Base-by-base conservation (phyloP, 2,113 vertebrate species). In the Natator depressus region DNA sequence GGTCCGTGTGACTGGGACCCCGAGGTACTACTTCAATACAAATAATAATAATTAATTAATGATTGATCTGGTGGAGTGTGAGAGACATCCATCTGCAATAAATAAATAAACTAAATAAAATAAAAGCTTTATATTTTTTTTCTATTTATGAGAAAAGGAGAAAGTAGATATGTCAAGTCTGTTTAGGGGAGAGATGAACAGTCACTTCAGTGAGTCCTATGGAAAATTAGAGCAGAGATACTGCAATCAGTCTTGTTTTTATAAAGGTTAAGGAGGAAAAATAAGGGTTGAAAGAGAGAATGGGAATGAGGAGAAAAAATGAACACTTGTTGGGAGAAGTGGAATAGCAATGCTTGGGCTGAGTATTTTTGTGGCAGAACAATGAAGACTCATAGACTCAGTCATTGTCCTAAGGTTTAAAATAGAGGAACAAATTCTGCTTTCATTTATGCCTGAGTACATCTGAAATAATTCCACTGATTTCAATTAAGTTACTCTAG, bases 271-370 rank as follows among this genome's bases (percentile, higher is more conserved):
- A 5, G 1, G 10, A 88, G 47, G 80, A 42, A 5, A 13, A 59
- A 0, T 0, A 0, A 50, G 9, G 4, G 87, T 81, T 62, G 6
- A 57, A 75, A 80, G 47, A 83, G 38, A 84, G 42, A 57, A 22
- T 75, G 10, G 38, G 72, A 25, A 12, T 46, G 22, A 76, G 22
- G 22, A 76, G 22, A 24, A 76, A 46, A 46, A 76, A 76, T n/a
- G 35, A n/a, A n/a, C 17, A 4, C 2, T 35, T n/a, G 10, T 8
- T 69, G 17, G 62, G 29, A 69, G 65, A 69, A 69, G 65, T 69
- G 35, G 35, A 69, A 69, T 69, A 69, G 65, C 35, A 20, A 22
- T 10, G 20, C 22, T 46, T 46, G 38, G 72, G 20, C 38, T 46
- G 72, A 76, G 24, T 76, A 25, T 75, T 20, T 8, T 75, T 24